Conservation (phyloP, 2,797 vertebrate genomes). For the Smutsia gigantea region DNA sequence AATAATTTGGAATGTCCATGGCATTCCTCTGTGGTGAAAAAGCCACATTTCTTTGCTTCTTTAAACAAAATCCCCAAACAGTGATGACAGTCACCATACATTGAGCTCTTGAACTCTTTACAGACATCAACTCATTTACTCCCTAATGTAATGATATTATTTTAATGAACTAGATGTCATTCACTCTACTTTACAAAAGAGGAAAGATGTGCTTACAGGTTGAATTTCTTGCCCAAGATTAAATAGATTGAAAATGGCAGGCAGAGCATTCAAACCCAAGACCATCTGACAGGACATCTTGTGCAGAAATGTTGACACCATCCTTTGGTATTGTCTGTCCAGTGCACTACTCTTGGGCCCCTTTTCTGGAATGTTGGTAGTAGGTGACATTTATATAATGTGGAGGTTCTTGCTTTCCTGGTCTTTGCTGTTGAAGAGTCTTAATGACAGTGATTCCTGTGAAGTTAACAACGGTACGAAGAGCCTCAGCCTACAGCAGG, state of each 20-base stretch:
- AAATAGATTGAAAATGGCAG: neutral
- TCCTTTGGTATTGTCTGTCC: neutral
- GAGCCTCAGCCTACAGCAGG: neutral
- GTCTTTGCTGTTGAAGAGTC: neutral
- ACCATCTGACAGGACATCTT: neutral
- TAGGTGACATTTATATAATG: neutral
- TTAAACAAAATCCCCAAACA: neutral
- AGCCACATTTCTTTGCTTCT: neutral
- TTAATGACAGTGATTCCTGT: neutral
- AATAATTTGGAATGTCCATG: neutral
- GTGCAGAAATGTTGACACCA: neutral
- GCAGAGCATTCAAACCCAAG: neutral
- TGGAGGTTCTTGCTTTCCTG: neutral
- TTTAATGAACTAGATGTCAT: slow-evolving; percentile 5
- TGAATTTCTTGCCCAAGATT: neutral
- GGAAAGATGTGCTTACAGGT: neutral
- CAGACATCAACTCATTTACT: neutral
- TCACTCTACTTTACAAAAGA: neutral
- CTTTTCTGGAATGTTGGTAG: neutral
- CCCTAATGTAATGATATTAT: neutral
- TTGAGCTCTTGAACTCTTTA: neutral
- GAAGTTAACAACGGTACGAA: neutral
- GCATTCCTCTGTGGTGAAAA: neutral
- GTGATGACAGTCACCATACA: neutral
- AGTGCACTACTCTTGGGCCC: neutral